These are phyloP conservation scores for Eptatretus atami DNA, from an alignment of 2,797 vertebrate genomes.

Conservation along the genomic window DNA sequence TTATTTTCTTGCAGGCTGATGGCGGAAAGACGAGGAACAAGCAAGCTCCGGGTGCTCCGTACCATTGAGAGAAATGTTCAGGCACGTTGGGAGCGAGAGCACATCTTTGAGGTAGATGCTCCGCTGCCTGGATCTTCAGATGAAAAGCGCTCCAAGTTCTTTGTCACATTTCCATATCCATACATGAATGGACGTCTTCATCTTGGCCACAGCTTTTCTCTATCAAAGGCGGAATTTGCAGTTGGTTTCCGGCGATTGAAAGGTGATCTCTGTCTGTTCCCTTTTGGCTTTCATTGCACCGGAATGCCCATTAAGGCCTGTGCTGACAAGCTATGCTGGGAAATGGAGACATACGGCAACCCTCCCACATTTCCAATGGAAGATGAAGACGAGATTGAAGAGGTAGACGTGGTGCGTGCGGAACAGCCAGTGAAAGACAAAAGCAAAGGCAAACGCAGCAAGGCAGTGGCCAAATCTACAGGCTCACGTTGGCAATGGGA, in stretches of 20 bases:
- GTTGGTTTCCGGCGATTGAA: constrained; percentile 62
- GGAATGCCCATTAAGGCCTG: constrained; percentile 99
- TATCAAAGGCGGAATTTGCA: constrained; percentile 86
- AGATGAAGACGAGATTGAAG: constrained; percentile 43
- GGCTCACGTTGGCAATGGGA: constrained; percentile 59
- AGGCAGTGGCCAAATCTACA: constrained; percentile 55
- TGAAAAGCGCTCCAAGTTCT: constrained; percentile 43
- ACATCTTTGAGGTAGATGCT: constrained; percentile 33
- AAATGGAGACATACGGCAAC: constrained; percentile 67
- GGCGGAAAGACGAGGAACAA: constrained; percentile 63
- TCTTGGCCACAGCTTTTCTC: constrained; percentile 70
- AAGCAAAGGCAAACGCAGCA: constrained; percentile 81
- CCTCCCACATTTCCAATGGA: constrained; percentile 75
- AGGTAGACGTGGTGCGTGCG: constrained; percentile 15
- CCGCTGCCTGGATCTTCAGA: constrained; percentile 12
- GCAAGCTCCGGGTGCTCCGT: constrained; percentile 65
- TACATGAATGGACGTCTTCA: constrained; percentile 96
- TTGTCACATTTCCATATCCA: constrained; percentile 76
- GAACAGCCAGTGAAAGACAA: constrained; percentile 66
- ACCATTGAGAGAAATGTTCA: constrained; percentile 62
- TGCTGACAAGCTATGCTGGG: constrained; percentile 85
- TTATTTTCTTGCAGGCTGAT: no score
- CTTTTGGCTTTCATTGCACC: constrained; percentile 82
- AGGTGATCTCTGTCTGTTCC: constrained; percentile 62
- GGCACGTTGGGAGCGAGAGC: constrained; percentile 47